These are phyloP conservation scores for Hedychridium roseum DNA, from an alignment of 2,888 invertebrate species.

Conservation along the genomic window DNA sequence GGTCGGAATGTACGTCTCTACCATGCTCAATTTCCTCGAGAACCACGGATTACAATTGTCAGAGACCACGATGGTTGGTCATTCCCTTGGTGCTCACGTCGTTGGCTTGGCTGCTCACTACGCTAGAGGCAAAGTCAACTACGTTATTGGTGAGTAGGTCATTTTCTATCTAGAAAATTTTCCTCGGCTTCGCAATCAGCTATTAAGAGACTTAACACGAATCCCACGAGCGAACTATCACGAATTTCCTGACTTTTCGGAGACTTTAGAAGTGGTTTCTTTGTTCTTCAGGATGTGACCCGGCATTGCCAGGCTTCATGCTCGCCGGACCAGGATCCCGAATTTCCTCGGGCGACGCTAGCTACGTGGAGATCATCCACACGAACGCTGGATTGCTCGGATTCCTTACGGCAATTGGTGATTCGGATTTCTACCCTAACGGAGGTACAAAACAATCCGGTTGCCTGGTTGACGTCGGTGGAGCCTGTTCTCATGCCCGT, in stretches of 20 bases:
- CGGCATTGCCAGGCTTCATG: slow-evolving; percentile 56
- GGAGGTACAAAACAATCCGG: slow-evolving; percentile 57
- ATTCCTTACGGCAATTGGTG: slow-evolving; percentile 50
- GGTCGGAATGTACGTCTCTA: slow-evolving; percentile 35
- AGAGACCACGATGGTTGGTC: slow-evolving; percentile 45
- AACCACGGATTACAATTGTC: slow-evolving; percentile 35
- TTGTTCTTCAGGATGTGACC: slow-evolving; percentile 57
- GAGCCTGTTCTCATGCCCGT: slow-evolving; percentile 52
- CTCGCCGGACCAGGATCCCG: slow-evolving; percentile 35
- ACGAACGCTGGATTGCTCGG: slow-evolving; percentile 58
- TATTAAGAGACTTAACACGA: not conserved
- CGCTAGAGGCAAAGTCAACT: slow-evolving; percentile 28
- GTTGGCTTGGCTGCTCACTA: slow-evolving; percentile 48
- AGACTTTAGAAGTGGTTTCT: not conserved
- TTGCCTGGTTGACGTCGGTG: slow-evolving; percentile 36
- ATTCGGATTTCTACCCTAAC: slow-evolving; percentile 61
- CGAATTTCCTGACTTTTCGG: not conserved
- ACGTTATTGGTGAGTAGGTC: slow-evolving; percentile 46
- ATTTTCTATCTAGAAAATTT: not conserved
- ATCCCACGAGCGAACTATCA: not conserved
- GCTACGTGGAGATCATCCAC: slow-evolving; percentile 60
- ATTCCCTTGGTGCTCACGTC: slow-evolving; percentile 55
- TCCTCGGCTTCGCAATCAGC: not conserved
- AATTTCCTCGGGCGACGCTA: slow-evolving; percentile 55
- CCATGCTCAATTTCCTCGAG: slow-evolving; percentile 48